phyloP scores from a whole-genome alignment of 2,888 invertebrate species.

The Drosophila anomalata region DNA sequence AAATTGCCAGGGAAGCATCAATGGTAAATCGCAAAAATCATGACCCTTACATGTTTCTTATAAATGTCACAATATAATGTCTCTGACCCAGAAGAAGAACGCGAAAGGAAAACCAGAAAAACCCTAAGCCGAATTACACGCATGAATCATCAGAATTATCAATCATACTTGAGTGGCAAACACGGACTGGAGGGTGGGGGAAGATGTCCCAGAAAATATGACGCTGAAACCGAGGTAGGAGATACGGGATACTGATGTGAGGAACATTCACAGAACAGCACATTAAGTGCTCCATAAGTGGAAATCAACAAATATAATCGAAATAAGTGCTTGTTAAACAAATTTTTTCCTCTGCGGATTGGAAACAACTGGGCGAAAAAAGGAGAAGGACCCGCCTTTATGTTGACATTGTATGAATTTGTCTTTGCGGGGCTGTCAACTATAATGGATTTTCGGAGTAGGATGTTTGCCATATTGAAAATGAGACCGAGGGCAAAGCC shows the following conservation, averaged over 20 bases:
- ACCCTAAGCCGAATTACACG: constrained; percentile 70
- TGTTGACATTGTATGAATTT: constrained; percentile 67
- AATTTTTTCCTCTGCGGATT: constrained; percentile 45
- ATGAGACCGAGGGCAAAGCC: constrained; percentile 28
- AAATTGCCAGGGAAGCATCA: neutral
- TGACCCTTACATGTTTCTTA: constrained; percentile 60
- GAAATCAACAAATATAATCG: constrained; percentile 81
- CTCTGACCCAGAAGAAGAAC: constrained; percentile 33
- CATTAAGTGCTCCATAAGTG: constrained; percentile 77
- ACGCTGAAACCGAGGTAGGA: constrained; percentile 20
- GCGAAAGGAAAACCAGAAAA: constrained; percentile 21
- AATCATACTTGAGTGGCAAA: constrained; percentile 73
- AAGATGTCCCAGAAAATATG: constrained; percentile 18
- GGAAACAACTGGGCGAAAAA: constrained; percentile 14
- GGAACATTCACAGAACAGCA: neutral
- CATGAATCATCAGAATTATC: constrained; percentile 79
- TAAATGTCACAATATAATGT: constrained; percentile 50
- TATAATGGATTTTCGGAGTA: constrained; percentile 70
- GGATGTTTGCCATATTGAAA: constrained; percentile 30
- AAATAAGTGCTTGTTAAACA: constrained; percentile 82
- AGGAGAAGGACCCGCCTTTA: constrained; percentile 14
- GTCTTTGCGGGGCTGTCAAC: constrained; percentile 68
- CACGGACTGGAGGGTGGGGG: constrained; percentile 47
- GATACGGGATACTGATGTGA: constrained; percentile 28
- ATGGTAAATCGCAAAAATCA: constrained; percentile 7